Conservation (phyloP, 35 echinoderm and acorn worm genomes). For the Apostichopus japonicus region DNA sequence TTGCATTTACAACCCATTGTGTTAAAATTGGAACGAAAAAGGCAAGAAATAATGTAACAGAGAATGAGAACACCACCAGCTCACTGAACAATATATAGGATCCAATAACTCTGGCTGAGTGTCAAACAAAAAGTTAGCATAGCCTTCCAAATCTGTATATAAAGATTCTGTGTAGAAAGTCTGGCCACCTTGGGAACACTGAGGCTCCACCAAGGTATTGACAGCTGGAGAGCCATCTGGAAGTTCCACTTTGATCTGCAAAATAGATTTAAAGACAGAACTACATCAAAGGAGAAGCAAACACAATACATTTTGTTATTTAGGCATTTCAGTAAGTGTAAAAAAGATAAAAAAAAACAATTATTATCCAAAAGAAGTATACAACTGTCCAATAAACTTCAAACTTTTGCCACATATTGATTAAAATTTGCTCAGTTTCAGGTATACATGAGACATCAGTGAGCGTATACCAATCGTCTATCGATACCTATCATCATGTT, state of each 20-base stretch:
- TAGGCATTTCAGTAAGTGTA: no score
- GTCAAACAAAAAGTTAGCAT: neutral
- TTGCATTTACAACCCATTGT: neutral
- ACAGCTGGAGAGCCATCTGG: conserved; percentile 1
- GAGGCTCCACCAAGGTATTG: neutral
- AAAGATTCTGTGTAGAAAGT: neutral
- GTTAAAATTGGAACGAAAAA: neutral
- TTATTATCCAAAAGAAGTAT: no score
- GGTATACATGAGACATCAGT: no score
- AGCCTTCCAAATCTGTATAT: neutral
- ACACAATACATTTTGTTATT: no score
- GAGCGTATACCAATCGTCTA: no score
- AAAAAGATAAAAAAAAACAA: no score
- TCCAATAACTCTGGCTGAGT: neutral
- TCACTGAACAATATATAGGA: neutral
- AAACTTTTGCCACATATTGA: no score
- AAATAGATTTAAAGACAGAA: neutral
- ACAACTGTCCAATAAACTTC: no score
- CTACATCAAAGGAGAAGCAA: no score
- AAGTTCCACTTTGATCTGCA: neutral
- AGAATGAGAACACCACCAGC: neutral
- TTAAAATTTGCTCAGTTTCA: no score
- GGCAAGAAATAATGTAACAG: neutral
- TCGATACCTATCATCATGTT: no score
- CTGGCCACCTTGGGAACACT: neutral